phyloP scores from a whole-genome alignment of 2,888 invertebrate genomes.

The Ferrisia virgata region DNA sequence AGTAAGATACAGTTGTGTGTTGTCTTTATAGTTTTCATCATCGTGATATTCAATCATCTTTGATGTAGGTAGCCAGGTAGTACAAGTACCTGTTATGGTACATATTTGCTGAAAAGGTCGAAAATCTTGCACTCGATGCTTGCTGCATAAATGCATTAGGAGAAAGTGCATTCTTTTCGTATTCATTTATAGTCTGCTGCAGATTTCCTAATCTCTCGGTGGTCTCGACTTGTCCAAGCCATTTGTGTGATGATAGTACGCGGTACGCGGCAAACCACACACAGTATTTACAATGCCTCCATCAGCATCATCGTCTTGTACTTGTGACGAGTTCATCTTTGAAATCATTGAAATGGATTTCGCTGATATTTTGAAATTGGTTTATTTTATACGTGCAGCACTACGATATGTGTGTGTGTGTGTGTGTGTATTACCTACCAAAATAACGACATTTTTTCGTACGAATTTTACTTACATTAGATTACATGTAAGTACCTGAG shows the following conservation, averaged over 20 bases:
- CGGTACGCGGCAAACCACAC: background rate
- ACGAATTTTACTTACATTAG: too few species aligned
- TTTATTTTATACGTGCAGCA: too few species aligned
- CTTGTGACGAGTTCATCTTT: background rate
- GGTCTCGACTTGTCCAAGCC: background rate
- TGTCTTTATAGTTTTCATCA: too few species aligned
- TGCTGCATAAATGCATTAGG: background rate
- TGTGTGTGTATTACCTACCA: too few species aligned
- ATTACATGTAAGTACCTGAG: too few species aligned
- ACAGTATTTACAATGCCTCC: background rate
- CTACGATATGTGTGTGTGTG: too few species aligned
- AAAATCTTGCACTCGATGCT: background rate
- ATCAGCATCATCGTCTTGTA: background rate
- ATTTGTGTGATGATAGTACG: background rate
- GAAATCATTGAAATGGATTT: too few species aligned
- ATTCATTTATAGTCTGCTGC: background rate
- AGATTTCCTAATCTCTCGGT: slow-evolving; percentile 11
- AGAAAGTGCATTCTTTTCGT: slow-evolving; percentile 13
- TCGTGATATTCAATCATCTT: too few species aligned
- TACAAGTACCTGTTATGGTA: too few species aligned
- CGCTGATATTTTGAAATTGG: background rate
- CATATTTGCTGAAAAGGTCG: background rate
- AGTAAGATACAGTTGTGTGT: too few species aligned
- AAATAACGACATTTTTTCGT: too few species aligned
- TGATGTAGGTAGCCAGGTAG: too few species aligned